These are phyloP conservation scores for Mamestra configurata DNA, from an alignment of 1,140 invertebrate species.

Conservation along the genomic window DNA sequence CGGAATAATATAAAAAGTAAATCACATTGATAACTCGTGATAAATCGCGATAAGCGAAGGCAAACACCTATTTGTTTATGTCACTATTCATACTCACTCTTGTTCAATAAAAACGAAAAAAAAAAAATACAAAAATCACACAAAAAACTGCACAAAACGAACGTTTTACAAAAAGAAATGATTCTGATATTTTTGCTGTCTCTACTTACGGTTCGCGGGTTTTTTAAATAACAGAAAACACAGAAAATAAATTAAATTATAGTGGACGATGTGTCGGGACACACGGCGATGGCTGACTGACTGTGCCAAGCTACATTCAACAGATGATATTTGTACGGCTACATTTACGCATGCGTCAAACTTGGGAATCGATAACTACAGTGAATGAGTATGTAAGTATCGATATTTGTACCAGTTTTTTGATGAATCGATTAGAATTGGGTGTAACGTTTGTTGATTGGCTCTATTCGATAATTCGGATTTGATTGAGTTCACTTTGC, in stretches of 20 bases:
- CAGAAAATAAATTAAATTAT: constrained; percentile 63
- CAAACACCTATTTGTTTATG: constrained; percentile 32
- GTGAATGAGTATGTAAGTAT: constrained; percentile 28
- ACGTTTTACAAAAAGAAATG: constrained; percentile 15
- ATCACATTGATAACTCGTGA: constrained; percentile 48
- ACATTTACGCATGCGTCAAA: constrained; percentile 73
- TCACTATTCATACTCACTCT: constrained; percentile 9
- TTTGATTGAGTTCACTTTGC: background rate
- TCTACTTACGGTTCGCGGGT: constrained; percentile 48
- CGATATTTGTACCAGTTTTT: constrained; percentile 32
- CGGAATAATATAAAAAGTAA: constrained; percentile 46
- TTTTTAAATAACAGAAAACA: constrained; percentile 53
- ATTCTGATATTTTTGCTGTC: background rate
- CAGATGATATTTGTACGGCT: constrained; percentile 79
- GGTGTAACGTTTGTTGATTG: background rate
- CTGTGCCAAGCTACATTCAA: constrained; percentile 58
- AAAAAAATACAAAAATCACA: background rate
- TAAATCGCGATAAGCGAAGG: constrained; percentile 24
- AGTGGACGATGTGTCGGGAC: constrained; percentile 63
- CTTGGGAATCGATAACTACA: constrained; percentile 72
- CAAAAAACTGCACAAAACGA: constrained; percentile 22
- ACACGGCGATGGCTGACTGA: constrained; percentile 80
- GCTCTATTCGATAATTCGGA: background rate
- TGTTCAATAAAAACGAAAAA: background rate
- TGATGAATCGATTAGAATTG: constrained; percentile 17